Conservation (phyloP, 2,888 invertebrate species). For the Lithophane ornitopus region DNA sequence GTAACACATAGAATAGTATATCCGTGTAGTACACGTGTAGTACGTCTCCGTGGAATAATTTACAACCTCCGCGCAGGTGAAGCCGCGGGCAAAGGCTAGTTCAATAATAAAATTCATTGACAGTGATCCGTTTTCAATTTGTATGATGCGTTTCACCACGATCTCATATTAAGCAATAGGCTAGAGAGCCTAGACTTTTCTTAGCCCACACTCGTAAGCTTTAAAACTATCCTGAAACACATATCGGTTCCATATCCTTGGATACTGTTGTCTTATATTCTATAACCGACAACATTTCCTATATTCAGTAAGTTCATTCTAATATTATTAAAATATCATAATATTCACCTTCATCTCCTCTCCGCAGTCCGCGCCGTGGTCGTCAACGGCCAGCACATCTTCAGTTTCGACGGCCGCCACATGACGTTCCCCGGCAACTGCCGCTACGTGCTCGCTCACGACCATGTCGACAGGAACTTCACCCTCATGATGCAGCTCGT, state of each 20-base stretch:
- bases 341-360: neutral
- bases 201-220: neutral
- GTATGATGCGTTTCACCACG: neutral
- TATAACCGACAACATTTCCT: neutral
- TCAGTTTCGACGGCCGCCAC: constrained; percentile 96
- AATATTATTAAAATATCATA: too few relatives aligned
- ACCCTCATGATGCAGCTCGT: constrained; percentile 93
- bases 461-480: constrained; percentile 96
- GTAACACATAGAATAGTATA: too few relatives aligned
- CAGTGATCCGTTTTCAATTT: neutral
- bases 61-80: too few relatives aligned
- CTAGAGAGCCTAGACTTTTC: neutral
- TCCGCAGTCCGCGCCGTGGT: constrained; percentile 92
- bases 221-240: neutral
- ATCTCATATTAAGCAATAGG: neutral
- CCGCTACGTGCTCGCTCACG: constrained; percentile 95
- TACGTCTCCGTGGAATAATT: too few relatives aligned
- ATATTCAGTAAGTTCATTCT: neutral
- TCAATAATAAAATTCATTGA: neutral
- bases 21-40: too few relatives aligned
- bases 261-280: neutral
- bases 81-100: neutral
- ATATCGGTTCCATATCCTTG: neutral
- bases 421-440: constrained; percentile 95
- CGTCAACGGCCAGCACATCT: constrained; percentile 95